Conservation (phyloP, 2,113 vertebrate species). For the Clarias macrocephalus region DNA sequence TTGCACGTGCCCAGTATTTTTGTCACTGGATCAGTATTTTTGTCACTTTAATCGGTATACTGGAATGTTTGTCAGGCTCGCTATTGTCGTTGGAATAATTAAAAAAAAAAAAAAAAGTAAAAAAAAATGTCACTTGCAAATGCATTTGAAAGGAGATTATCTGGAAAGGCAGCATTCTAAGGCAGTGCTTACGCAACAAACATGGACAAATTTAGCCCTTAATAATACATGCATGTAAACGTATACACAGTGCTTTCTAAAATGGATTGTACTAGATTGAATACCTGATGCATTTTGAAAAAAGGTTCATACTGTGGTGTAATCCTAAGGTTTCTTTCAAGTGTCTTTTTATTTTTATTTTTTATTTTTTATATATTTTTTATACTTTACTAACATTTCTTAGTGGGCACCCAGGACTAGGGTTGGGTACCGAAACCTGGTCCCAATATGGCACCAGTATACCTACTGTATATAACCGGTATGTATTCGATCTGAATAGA, state of each 20-base stretch:
- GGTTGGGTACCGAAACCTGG: too few relatives aligned
- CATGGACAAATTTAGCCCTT: not conserved
- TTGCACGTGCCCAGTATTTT: not conserved
- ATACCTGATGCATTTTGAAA: not conserved
- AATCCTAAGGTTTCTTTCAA: too few relatives aligned
- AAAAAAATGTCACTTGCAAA: not conserved
- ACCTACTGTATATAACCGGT: too few relatives aligned
- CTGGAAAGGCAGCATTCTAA: not conserved
- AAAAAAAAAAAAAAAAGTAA: not conserved
- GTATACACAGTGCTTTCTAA: not conserved
- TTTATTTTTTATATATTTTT: too few relatives aligned
- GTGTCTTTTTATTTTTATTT: too few relatives aligned
- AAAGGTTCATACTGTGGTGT: not conserved
- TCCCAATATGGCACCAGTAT: too few relatives aligned
- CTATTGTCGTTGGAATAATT: not conserved
- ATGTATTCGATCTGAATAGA: too few relatives aligned
- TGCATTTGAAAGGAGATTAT: not conserved
- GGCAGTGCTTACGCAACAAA: not conserved
- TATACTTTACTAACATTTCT: not conserved
- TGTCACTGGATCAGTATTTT: not conserved
- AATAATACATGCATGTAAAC: not conserved
- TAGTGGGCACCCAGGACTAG: too few relatives aligned
- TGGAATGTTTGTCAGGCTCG: not conserved
- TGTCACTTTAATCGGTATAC: not conserved
- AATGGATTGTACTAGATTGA: not conserved